Evolutionary conservation across 2,113 vertebrate genomes (phyloP), one percentile per base, ranked within the genome.

Genomic region (Urocolius indicus): DNA sequence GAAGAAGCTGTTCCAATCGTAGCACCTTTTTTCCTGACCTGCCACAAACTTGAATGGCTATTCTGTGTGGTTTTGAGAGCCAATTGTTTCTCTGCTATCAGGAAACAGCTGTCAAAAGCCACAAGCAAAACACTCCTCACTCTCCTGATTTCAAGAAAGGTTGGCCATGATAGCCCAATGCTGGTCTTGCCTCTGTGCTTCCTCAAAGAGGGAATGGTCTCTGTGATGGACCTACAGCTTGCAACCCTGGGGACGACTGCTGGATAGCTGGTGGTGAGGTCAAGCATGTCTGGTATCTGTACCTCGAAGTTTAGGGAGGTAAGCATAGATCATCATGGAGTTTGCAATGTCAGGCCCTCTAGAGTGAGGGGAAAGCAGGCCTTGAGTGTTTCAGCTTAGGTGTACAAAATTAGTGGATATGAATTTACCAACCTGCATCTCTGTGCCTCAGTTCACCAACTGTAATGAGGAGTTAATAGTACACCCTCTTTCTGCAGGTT

Each of bases 391-490:
- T 83, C 71, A 85, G 78, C 82, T 92, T 91, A 90, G 45, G 52
- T 61, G 58, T 89, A 87, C 74, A 82, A 94, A 95, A 95, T 94
- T 34, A 90, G 81, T 12, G 30, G 66, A 48, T 71, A 82, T 84
- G 87, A 93, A 94, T 91, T 65, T 89, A 65, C n/a, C 78, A 91
- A 95, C 81, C 80, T 83, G 81, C 49, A 89, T 69, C 54, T 74
- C 80, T 79, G 36, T 76, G 93, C 58, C 81, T 92, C 93, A 82
- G 69, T 84, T 95, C 87, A 84, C 81, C 69, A 84, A 77, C 66
- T 93, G 49, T 82, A 89, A 94, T 66, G 66, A 0, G 0, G 49
- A 59, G 58, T 94, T 95, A 96, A 95, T 93, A 87, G 89, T 72
- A 95, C 48, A 90, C 57, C 49, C 41, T 94, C 67, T 46, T 95